Base-by-base conservation (phyloP, 2,888 invertebrate species). In the Acholoe squamosa region DNA sequence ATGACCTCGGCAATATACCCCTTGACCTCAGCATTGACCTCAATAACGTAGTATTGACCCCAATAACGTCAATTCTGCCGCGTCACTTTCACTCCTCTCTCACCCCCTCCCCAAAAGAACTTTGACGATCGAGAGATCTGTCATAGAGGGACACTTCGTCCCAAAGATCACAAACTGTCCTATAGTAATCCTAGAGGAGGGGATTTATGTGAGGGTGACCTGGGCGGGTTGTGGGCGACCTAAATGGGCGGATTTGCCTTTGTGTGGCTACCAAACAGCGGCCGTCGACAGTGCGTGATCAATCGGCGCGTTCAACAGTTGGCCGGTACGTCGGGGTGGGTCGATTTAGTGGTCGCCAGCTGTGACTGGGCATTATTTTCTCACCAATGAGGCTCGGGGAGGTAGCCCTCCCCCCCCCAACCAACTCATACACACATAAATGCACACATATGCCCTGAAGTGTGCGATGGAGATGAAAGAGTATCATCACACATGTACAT, bases 281-380 rank as follows among this genome's bases (percentile, higher is more conserved):
- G 19, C 86, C 33, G 86, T 86, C 86, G 54, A 25, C 86, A 84
- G 14, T 12, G 10, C 31, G 52, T 86, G 86, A 86, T 86, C 86
- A 86, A 86, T 86, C 86, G 86, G 16, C 86, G 56, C 86, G 28
- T 86, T 86, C 86, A 86, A 86, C 86, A 86, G 86, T 86, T 86
- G 86, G 86, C 25, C 54, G 54, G 43, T 43, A 43, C 86, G 52
- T 86, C 52, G 52, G 25, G n/a, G n/a, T 10, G 25, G 28, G 52
- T 86, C 86, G 54, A 54, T 86, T 54, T 86, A 1, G 86, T 54
- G 54, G 25, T 22, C 86, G 28, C 86, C 86, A 54, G 51, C 86
- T 86, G 86, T 86, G 52, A 56, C 25, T 52, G 86, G 10, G 54
- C 86, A 86, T 86, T 86, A 86, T 86, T 54, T 86, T 86, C 86